Percentiles rank a stretch among this genome's conserved stretches.
These are phyloP conservation scores for Bradypus variegatus DNA, from an alignment of 2,797 vertebrate genomes.

Conservation along the genomic window DNA sequence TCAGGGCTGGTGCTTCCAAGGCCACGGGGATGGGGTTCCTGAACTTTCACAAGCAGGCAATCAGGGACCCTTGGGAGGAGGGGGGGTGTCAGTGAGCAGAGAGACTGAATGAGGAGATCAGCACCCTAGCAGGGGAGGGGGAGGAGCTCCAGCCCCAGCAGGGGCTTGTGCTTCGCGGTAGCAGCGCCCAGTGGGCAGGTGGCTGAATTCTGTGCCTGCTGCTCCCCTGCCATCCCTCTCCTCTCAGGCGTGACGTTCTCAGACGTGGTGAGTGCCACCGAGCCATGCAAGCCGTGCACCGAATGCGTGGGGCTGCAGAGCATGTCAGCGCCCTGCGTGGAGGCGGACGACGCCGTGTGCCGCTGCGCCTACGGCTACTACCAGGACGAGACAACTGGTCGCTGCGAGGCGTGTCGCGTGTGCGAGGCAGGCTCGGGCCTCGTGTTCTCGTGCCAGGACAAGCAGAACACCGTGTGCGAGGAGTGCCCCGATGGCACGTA, in stretches of 20 bases:
- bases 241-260: constrained; percentile 90
- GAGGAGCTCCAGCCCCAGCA: background rate
- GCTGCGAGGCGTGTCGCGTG: constrained; percentile 80
- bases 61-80: background rate
- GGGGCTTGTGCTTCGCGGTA: background rate
- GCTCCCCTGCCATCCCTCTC: background rate
- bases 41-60: background rate
- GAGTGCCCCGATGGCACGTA: constrained; percentile 85
- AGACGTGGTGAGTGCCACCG: constrained; percentile 84
- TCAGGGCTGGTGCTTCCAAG: background rate
- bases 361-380: constrained; percentile 87
- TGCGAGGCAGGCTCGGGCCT: constrained; percentile 86
- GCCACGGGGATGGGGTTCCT: too few species aligned
- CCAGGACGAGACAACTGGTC: constrained; percentile 59
- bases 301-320: constrained; percentile 87
- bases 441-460: constrained; percentile 76
- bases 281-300: constrained; percentile 84
- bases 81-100: background rate
- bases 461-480: constrained; percentile 88
- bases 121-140: too few species aligned
- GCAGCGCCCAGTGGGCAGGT: background rate
- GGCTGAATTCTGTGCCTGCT: too few species aligned
- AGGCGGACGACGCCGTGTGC: constrained; percentile 90
- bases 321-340: constrained; percentile 91
- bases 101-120: background rate